Evolutionary conservation across 1,140 invertebrate species (phyloP), one percentile per base, ranked within the genome.

Genomic region (Elysia chlorotica): DNA sequence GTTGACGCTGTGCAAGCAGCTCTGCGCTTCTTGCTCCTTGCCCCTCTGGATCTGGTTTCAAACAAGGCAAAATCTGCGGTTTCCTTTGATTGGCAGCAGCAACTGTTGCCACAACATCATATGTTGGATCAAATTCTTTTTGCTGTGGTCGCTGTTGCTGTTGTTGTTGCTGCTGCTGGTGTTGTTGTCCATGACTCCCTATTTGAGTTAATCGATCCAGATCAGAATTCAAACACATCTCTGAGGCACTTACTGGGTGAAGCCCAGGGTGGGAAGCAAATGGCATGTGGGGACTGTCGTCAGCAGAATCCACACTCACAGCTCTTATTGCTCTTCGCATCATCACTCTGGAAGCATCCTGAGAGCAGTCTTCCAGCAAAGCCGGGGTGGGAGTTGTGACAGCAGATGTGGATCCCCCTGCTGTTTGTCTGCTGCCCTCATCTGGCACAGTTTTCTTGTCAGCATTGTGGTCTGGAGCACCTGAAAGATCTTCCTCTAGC

Each of bases 391-490:
- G 21, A 63, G 21, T 25, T 25, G 10, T 25, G 10, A 6, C 10
- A 21, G 56, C 17, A 10, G 10, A 10, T 14, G 31, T 14, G 3
- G 66, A n/a, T 19, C 4, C 3, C 21, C 25, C 3, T 4, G 10
- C 1, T 10, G 54, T 31, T 21, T 1, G 31, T 28, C 36, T 41
- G 35, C 69, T 41, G 0, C 41, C 65, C 36, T 67, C 66, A 31
- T 66, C 71, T 31, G 61, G 19, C 1, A 23, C 53, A 37, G 68
- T 48, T 54, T 73, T 81, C 68, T 86, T 86, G 72, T 86, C 83
- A 56, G 85, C 82, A 78, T 86, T 86, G 69, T 86, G 85, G 66
- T 86, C 83, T 10, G 74, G 33, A 23, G 59, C 23, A 53, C 67
- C 61, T 6, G 28, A 53, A 14, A 72, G 41, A 30, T 83, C 81